Conservation (phyloP, 1,140 invertebrate species). For the Centruroides vittatus region DNA sequence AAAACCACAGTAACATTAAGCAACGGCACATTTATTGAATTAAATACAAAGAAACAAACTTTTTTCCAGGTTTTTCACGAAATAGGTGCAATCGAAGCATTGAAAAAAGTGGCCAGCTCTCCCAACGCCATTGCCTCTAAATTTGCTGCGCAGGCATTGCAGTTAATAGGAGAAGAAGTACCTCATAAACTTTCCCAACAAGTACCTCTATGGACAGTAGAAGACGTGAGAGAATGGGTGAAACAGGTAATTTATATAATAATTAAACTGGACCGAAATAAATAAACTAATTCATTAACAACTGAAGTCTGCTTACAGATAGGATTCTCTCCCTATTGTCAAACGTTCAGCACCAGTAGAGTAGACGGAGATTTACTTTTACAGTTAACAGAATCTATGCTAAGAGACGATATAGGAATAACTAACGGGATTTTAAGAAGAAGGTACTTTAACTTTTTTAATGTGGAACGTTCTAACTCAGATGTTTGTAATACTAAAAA, state of each 20-base stretch:
- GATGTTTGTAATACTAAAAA: no score
- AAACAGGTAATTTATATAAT: slow-evolving; percentile 46
- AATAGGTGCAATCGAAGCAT: slow-evolving; percentile 85
- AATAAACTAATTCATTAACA: no score
- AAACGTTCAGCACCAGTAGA: slow-evolving; percentile 72
- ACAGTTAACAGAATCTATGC: slow-evolving; percentile 79
- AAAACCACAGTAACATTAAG: no score
- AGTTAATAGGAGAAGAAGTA: slow-evolving; percentile 88
- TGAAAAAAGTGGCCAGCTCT: slow-evolving; percentile 93
- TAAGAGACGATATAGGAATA: slow-evolving; percentile 85
- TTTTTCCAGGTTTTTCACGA: slow-evolving; percentile 59
- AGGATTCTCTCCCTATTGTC: slow-evolving; percentile 71
- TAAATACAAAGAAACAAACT: no score
- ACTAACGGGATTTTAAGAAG: slow-evolving; percentile 82
- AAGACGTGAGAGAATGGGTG: slow-evolving; percentile 96
- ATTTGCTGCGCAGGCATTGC: slow-evolving; percentile 87
- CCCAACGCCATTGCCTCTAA: slow-evolving; percentile 95
- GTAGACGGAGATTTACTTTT: slow-evolving; percentile 94
- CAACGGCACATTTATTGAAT: no score
- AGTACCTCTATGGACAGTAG: slow-evolving; percentile 90
- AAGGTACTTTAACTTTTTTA: slow-evolving; percentile 29
- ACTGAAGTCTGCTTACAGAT: slow-evolving; percentile 41
- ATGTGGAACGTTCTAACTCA: no score
- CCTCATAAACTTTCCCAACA: slow-evolving; percentile 95
- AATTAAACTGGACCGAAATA: no score